These are phyloP conservation scores for Oostethus manadensis DNA, from an alignment of 2,113 vertebrate genomes.

Conservation along the genomic window DNA sequence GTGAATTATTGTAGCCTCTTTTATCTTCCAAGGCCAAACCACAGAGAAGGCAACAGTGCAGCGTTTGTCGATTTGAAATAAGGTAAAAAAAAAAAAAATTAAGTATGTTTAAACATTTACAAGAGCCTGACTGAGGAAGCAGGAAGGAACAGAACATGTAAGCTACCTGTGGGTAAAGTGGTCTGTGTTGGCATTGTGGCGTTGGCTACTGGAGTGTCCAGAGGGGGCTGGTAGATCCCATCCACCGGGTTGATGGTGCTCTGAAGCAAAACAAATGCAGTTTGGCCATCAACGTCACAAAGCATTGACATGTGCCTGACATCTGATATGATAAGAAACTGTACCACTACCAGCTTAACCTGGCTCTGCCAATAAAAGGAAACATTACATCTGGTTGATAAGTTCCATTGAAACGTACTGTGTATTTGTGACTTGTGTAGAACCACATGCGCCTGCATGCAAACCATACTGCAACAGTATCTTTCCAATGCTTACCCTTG, in stretches of 20 bases:
- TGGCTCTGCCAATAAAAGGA: background rate
- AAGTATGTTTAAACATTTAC: too few species aligned
- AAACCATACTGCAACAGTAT: conserved; percentile 13
- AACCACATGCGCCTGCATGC: background rate
- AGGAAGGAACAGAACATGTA: background rate
- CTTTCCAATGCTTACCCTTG: background rate
- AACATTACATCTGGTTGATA: background rate
- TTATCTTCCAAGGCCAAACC: background rate
- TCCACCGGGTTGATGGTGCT: conserved; percentile 99
- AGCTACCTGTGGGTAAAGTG: conserved; percentile 85
- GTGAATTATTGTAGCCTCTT: background rate
- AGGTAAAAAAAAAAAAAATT: too few species aligned
- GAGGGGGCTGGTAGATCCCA: conserved; percentile 88
- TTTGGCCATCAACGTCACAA: conserved; percentile 18
- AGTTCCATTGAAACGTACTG: background rate
- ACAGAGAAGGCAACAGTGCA: background rate
- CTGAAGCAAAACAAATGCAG: conserved; percentile 60
- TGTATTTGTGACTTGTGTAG: background rate
- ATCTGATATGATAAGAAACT: background rate
- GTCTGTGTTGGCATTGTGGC: conserved; percentile 92
- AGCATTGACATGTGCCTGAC: background rate
- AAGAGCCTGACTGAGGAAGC: too few species aligned
- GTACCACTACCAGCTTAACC: conserved; percentile 2
- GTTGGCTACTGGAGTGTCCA: conserved; percentile 81
- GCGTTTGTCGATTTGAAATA: too few species aligned